Conservation (phyloP, 2,113 vertebrate genomes). For the Barbus barbus region DNA sequence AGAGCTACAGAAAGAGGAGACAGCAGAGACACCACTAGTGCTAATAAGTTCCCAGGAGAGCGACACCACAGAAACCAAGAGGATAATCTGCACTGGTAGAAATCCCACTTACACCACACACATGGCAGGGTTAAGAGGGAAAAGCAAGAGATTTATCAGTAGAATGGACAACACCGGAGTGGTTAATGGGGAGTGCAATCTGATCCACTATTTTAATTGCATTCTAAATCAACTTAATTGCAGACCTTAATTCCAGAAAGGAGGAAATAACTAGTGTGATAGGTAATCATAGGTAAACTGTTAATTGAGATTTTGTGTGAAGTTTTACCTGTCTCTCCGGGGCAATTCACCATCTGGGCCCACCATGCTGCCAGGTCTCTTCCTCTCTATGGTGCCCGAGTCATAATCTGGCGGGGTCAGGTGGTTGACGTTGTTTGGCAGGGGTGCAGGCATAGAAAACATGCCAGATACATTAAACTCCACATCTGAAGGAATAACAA, state of each 20-base stretch:
- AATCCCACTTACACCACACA: not conserved
- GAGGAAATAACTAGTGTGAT: not conserved
- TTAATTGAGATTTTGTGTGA: slow-evolving; percentile 13
- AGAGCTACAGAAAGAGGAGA: slow-evolving; percentile 81
- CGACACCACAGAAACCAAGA: slow-evolving; percentile 26
- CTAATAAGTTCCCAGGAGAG: slow-evolving; percentile 49
- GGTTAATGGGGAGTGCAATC: slow-evolving; percentile 13
- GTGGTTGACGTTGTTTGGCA: slow-evolving; percentile 85
- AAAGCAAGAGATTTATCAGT: slow-evolving; percentile 24
- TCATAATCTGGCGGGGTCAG: slow-evolving; percentile 76
- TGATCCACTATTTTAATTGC: not conserved
- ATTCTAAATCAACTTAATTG: slow-evolving; percentile 2
- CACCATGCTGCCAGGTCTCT: slow-evolving; percentile 90
- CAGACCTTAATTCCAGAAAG: not conserved
- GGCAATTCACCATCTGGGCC: slow-evolving; percentile 84
- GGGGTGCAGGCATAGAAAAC: slow-evolving; percentile 84
- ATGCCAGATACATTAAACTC: slow-evolving; percentile 97
- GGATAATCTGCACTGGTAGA: not conserved
- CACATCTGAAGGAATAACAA: slow-evolving; percentile 78
- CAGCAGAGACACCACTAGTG: slow-evolving; percentile 62
- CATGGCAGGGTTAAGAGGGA: slow-evolving; percentile 14
- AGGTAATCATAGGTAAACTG: not conserved
- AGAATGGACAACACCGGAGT: slow-evolving; percentile 4
- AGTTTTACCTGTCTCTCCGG: slow-evolving; percentile 87
- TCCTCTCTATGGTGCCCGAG: slow-evolving; percentile 85